Base-by-base conservation (phyloP, 2,888 invertebrate species). In the Parnassius orleans region DNA sequence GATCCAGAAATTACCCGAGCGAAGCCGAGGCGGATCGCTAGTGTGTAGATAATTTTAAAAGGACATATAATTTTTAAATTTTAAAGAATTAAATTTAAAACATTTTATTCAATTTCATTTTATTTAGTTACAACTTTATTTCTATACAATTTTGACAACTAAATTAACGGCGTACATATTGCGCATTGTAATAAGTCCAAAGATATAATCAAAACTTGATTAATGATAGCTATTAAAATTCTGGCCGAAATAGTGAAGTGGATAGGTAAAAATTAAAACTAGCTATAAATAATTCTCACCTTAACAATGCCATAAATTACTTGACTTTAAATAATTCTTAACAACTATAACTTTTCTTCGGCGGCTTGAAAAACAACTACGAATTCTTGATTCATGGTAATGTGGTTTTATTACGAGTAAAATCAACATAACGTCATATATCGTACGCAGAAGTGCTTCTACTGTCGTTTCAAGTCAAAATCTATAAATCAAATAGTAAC, bases 191-290 rank as follows among this genome's bases (percentile, higher is more conserved):
- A 46, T 11, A n/a, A 7, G 46, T n/a, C 12, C 51, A 44, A 46
- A 60, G 60, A 60, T 60, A 60, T n/a, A 12, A 60, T 60, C 60
- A 47, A 19, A 48, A 53, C 41, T 47, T 12, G 47, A 53, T 47
- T 60, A 60, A 60, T 53, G 42, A 53, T 47, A 53, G 19, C 53
- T 60, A 60, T 60, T 60, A 60, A 53, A 42, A 19, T 60, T 47
- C 47, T 42, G 57, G n/a, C 57, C 42, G 10, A 57, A 57, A 50
- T 42, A 9, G 50, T 57, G 42, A 57, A 57, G 57, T 46, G 46
- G 46, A 11, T 46, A 19, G 19, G 19, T 19, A 46, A 12, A 46
- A 46, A 11, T 46, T 46, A 2, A 46, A 46, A 46, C 12, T n/a
- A 12, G 11, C 46, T n/a, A 46, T 46, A 11, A 12, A 33, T 33